Evolutionary conservation across 37 sponge, comb jelly and placozoan species (phyloP), one percentile per base, ranked within the genome.

Genomic region (Beroe ovata): DNA sequence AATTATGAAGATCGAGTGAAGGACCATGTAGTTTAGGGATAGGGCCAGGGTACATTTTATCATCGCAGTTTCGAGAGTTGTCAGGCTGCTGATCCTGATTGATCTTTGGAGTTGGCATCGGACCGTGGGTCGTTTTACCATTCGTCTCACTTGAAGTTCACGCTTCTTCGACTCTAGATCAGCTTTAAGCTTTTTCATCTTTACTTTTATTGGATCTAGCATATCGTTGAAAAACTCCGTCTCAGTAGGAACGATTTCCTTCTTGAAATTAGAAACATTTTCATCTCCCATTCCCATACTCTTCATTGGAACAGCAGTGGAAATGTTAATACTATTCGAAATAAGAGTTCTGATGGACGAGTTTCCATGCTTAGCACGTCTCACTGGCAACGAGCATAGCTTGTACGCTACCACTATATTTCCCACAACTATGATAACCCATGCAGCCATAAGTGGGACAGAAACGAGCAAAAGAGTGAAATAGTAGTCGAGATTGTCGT

Each of bases 1-100:
- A 18, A 66, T 66, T 19, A 66, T 66, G 69, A 66, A 66, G 69
- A 66, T 66, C 8, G 30, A 66, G 18, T 66, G 69, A 4, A 66
- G 14, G 2, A 66, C 35, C 1, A 66, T 25, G 69, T 66, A 66
- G 69, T 66, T 66, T 34, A 66, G 30, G 25, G 69, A 66, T 16
- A 66, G 36, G 33, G 69, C 25, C 36, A 66, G 30, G 8, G 69
- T 66, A 37, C 69, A 66, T 30, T 66, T 66, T 26, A 66, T 66
- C 35, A 66, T 30, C 8, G 69, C 69, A 3, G 69, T 30, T 33
- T 66, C 69, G 32, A 66, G 1, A 18, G 16, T 66, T 1, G 69
- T 66, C 69, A 66, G 33, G 34, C 69, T 30, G 36, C 69, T 66
- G 36, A 66, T 66, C 63, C 63, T 23, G 63, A 62, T 62, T 1